Evolutionary conservation across 2,888 invertebrate species (phyloP), one percentile per base, ranked within the genome.

Genomic region (Watsonalla cultraria): DNA sequence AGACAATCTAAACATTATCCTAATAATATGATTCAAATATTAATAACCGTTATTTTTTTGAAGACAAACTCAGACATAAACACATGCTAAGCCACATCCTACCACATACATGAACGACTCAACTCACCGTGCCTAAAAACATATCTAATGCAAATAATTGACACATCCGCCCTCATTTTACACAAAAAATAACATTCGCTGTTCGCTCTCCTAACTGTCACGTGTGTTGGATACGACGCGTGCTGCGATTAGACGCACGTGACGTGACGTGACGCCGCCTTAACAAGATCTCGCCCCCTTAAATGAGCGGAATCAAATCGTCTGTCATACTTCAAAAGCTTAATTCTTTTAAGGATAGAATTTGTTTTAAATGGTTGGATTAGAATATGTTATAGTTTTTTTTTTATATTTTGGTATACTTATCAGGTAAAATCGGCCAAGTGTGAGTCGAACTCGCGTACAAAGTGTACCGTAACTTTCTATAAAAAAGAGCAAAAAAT

Each of bases 201-300:
- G 66, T 71, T 71, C 39, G 39, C 49, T 49, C 15, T 61, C 57
- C 46, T 63, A 64, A 65, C 62, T 71, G 76, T 82, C 82, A 84
- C 78, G 82, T 77, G 65, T 66, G 65, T 52, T 55, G 60, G 65
- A 62, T 61, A 61, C 61, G 72, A 61, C 78, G 72, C 79, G 79
- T 77, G 77, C 56, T 68, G 57, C 51, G 62, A 69, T 68, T 65
- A 61, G 51, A 54, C 57, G 54, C 64, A 68, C 74, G 71, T 72
- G 76, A 60, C 70, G 54, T 52, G 59, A 55, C 66, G 54, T 50
- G 59, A 54, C 65, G 55, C 57, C 54, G 65, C 66, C 63, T 66
- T 75, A 76, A 76, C 62, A 51, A 48, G 49, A 55, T 37, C 58
- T 54, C 55, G 48, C 60, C 54, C 63, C 66, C 57, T 56, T 58